Evolutionary conservation across 2,888 invertebrate species (phyloP), one percentile per base, ranked within the genome.

Genomic region (Euproctis similis): DNA sequence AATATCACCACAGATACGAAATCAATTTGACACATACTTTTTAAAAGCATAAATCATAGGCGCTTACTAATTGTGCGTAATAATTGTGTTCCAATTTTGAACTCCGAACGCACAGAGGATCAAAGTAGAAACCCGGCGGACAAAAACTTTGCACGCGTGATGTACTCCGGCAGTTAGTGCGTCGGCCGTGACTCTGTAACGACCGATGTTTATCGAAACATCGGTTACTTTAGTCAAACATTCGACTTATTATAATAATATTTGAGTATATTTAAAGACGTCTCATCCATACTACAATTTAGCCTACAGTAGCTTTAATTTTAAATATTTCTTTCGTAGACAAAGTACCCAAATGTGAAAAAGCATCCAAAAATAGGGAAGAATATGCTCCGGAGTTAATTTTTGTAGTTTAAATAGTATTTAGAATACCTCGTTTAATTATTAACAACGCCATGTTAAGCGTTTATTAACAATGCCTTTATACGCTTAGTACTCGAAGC

Each of bases 181-280:
- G 76, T 42, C 34, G 51, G 36, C 80, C 81, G 80, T 80, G 78
- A 80, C 80, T 68, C 59, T 46, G 46, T 75, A 78, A 78, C 72
- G 70, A 78, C 65, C 69, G 81, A 77, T 81, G 66, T 53, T 74
- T 78, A 78, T 81, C 75, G 60, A 46, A 48, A 52, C 50, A 52
- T 51, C 50, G 30, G 26, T 24, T 36, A 53, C 45, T 53, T 53
- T 49, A 60, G 52, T 44, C 32, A 23, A 46, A 35, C 14, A 32
- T 26, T 25, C 26, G 33, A 31, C 34, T 38, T 30, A 39, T 41
- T 39, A 36, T 41, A 46, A 14, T 22, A 31, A 31, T 17, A 31
- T 31, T n/a, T 12, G 11, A 12, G 24, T 34, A 36, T 26, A 37
- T 45, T 34, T 37, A 37, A 49, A 45, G 31, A 46, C 28, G 24